phyloP scores from a whole-genome alignment of 2,797 vertebrate species.

The Sarcoramphus papa region DNA sequence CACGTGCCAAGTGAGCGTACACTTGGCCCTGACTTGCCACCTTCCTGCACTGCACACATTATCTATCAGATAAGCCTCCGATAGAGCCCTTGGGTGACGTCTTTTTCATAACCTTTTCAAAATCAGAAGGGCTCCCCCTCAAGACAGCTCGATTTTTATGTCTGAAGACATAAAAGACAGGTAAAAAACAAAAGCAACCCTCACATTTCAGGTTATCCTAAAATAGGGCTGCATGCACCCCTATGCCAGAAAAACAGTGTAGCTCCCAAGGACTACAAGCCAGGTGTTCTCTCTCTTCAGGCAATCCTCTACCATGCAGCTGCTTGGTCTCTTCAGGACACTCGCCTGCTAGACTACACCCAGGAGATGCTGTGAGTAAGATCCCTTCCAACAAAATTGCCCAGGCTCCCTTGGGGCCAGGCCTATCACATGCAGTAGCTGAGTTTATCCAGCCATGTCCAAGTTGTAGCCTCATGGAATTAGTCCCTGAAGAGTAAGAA shows the following conservation, averaged over 20 bases:
- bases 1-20: background rate
- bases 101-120: background rate
- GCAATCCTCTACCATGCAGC: background rate
- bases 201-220: background rate
- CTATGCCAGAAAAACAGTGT: background rate
- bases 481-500: background rate
- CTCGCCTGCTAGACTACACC: background rate
- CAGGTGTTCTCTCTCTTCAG: background rate
- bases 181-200: background rate
- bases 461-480: background rate
- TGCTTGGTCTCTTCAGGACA: background rate
- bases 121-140: background rate
- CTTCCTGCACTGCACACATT: background rate
- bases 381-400: background rate
- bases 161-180: background rate
- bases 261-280: background rate
- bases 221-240: fast-evolving
- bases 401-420: background rate
- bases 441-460: background rate
- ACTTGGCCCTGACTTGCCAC: background rate
- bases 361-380: background rate
- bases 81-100: background rate
- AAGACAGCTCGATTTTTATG: background rate
- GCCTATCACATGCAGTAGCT: background rate
- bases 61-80: background rate